Conservation (phyloP, 2,888 invertebrate species). For the Chrysolina americana region DNA sequence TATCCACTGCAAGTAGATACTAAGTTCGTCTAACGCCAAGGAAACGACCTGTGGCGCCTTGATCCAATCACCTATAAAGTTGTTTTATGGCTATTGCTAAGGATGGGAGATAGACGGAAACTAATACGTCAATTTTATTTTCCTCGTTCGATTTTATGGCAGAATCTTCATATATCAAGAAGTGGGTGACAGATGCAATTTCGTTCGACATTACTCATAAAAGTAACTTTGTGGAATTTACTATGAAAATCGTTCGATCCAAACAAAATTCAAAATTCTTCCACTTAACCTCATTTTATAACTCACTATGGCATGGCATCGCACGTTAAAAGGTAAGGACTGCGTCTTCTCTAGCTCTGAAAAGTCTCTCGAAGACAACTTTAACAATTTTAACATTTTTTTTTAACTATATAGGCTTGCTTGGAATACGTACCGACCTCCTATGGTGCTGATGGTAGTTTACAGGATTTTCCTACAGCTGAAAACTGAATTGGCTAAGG, state of each 20-base stretch:
- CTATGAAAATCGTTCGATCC: neutral
- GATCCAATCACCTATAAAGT: conserved; percentile 1
- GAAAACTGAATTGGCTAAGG: too few species aligned
- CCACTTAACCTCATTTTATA: too few species aligned
- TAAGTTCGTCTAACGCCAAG: neutral
- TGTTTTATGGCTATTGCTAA: neutral
- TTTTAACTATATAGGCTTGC: too few species aligned
- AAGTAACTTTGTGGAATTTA: neutral
- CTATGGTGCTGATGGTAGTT: too few species aligned
- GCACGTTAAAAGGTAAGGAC: too few species aligned
- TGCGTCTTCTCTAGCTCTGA: too few species aligned
- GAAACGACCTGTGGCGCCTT: conserved; percentile 7
- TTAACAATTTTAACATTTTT: too few species aligned
- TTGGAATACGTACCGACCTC: too few species aligned
- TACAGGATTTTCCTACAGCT: too few species aligned
- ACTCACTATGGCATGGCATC: too few species aligned
- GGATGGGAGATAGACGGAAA: neutral
- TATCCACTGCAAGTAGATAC: neutral
- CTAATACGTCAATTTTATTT: neutral
- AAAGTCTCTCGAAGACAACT: too few species aligned
- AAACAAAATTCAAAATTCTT: too few species aligned
- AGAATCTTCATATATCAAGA: neutral
- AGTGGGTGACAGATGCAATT: neutral
- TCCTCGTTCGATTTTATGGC: neutral
- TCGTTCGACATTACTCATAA: neutral